A percentile compares a stretch with the other conserved stretches of the same genome.
Evolutionary conservation across 53 echinoderm and acorn worm genomes (phyloP).

Genomic region (Mesocentrotus franciscanus): DNA sequence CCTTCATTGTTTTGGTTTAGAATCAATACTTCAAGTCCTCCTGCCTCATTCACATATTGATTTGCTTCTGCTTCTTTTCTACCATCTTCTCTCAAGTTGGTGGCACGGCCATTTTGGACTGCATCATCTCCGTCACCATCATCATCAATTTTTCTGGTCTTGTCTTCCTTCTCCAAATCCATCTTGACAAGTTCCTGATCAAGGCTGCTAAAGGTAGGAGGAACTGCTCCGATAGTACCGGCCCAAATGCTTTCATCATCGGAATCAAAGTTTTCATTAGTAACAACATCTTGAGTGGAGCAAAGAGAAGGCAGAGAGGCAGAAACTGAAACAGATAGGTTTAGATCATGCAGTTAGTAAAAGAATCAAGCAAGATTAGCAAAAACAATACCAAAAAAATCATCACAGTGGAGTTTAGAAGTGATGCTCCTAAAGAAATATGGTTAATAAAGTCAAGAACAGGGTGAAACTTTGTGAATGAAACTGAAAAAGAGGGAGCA

Average conservation of each 20-base stretch:
- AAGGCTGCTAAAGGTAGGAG: conserved; percentile 9
- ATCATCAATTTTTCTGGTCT: neutral
- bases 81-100: neutral
- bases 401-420: neutral
- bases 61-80: neutral
- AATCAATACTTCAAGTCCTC: neutral
- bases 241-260: conserved; percentile 1
- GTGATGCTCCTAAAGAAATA: neutral
- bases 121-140: neutral
- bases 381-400: neutral
- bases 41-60: neutral
- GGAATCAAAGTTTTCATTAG: conserved; percentile 43
- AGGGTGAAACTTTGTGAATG: neutral
- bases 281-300: conserved; percentile 12
- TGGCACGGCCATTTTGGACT: neutral
- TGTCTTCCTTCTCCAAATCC: neutral
- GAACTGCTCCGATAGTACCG: neutral
- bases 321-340: conserved; percentile 33
- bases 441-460: neutral
- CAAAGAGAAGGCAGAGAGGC: conserved; percentile 35
- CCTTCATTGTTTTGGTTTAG: neutral
- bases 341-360: conserved; percentile 47
- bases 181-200: neutral
- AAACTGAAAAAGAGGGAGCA: neutral
- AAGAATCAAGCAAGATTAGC: neutral